A percentile compares a stretch with the other conserved stretches of the same genome.
Evolutionary conservation across 2,888 invertebrate genomes (phyloP).

Genomic region (Torymus aiolomorphi): DNA sequence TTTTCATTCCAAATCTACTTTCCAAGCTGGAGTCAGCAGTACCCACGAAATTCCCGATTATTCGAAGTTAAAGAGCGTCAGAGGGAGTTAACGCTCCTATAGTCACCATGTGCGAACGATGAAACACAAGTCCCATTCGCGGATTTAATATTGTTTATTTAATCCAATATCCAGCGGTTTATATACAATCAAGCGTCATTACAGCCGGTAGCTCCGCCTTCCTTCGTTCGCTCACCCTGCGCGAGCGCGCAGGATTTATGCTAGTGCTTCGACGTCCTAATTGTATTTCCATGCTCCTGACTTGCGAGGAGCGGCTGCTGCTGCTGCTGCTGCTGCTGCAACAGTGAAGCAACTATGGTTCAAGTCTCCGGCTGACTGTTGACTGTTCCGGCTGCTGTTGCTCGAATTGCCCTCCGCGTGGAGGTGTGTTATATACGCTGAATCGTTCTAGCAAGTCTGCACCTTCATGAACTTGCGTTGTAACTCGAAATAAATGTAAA

Average conservation of each 20-base stretch:
- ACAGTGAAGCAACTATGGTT: too few relatives aligned
- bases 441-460: too few relatives aligned
- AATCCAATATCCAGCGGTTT: slow-evolving; percentile 74
- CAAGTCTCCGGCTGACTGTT: too few relatives aligned
- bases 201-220: slow-evolving; percentile 61
- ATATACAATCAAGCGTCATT: slow-evolving; percentile 75
- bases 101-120: slow-evolving; percentile 49
- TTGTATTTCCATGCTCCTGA: slow-evolving; percentile 73
- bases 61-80: not conserved
- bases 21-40: too few relatives aligned
- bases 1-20: too few relatives aligned
- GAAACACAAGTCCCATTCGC: slow-evolving; percentile 66
- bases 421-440: too few relatives aligned
- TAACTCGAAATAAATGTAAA: too few relatives aligned
- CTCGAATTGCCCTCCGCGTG: too few relatives aligned
- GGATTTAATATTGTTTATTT: slow-evolving; percentile 74
- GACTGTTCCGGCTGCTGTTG: too few relatives aligned
- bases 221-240: too few relatives aligned
- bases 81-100: slow-evolving; percentile 11
- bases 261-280: slow-evolving; percentile 67
- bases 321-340: slow-evolving; percentile 20
- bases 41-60: too few relatives aligned
- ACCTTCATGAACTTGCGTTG: too few relatives aligned
- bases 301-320: slow-evolving; percentile 42
- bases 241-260: slow-evolving; percentile 35